Evolutionary conservation across 2,113 vertebrate species (phyloP), one percentile per base, ranked within the genome.

Genomic region (Oxygymnocypris stewartii): DNA sequence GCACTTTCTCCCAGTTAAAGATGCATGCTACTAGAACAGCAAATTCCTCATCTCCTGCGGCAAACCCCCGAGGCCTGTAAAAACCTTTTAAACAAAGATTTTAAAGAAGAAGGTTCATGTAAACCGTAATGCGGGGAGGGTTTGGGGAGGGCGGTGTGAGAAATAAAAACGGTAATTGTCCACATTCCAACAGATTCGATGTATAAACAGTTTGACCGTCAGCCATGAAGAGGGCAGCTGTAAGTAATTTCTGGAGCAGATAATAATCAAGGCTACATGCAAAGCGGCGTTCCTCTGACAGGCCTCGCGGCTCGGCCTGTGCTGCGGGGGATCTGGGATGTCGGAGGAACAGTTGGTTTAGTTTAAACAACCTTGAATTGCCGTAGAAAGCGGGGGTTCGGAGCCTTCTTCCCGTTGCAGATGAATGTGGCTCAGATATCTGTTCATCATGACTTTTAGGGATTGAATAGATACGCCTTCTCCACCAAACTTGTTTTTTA

Each of bases 141-240:
- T 74, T 74, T 59, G 31, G 35, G 63, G 79, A 71, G 88, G 12
- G 73, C 84, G 89, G 93, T 93, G 92, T 96, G 95, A 96, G 95
- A 96, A 95, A 91, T 95, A 93, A 95, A 96, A 96, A 95, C 95
- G 91, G 93, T 95, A 96, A 97, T 94, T 97, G 96, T 96, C 95
- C 94, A 89, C 96, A 97, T 97, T 96, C 96, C 96, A 95, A 95
- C 95, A 90, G 93, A 96, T 89, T 95, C 95, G 93, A 96, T 96
- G 95, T 88, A 96, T 95, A 97, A 97, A 97, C 95, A 96, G 90
- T 91, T 82, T 92, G 94, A 95, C 94, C 91, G 93, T 96, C 42
- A 86, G 90, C 94, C 94, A 91, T 92, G 96, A 96, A 96, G 90
- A 93, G 93, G 44, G 91, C 96, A 98, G 96, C 96, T 98, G 96